Percentiles rank a stretch among this genome's conserved stretches.
phyloP scores from a whole-genome alignment of 2,888 invertebrate species.

The Apoderus coryli region DNA sequence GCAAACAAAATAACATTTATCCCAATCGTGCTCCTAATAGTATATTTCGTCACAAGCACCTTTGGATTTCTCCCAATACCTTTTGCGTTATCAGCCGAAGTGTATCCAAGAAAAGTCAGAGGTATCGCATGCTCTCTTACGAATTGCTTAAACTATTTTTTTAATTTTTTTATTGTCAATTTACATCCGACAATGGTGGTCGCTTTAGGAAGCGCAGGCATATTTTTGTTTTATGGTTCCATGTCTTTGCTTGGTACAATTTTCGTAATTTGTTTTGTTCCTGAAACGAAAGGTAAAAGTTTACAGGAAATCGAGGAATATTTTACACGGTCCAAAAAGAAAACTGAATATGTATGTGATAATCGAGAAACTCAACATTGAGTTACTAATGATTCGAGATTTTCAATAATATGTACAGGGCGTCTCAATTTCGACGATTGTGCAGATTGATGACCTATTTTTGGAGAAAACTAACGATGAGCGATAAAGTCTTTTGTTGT shows the following conservation, averaged over 20 bases:
- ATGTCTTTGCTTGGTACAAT: conserved; percentile 35
- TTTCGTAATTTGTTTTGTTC: conserved; percentile 34
- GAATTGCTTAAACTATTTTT: conserved; percentile 35
- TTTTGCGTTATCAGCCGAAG: conserved; percentile 41
- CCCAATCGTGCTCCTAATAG: conserved; percentile 33
- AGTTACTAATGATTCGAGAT: too few relatives aligned
- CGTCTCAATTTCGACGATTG: too few relatives aligned
- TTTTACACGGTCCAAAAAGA: conserved; percentile 24
- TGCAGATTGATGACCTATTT: too few relatives aligned
- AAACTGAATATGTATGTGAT: too few relatives aligned
- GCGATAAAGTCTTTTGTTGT: too few relatives aligned
- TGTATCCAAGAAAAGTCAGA: conserved; percentile 38
- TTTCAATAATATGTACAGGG: too few relatives aligned
- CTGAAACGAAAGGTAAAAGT: conserved; percentile 40
- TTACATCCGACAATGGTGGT: conserved; percentile 34
- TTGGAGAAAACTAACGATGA: too few relatives aligned
- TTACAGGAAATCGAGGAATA: conserved; percentile 36
- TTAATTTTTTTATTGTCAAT: conserved; percentile 39
- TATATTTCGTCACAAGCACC: conserved; percentile 38
- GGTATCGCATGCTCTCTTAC: conserved; percentile 37
- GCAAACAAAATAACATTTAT: conserved; percentile 25
- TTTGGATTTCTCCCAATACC: conserved; percentile 41
- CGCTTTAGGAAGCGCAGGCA: conserved; percentile 32
- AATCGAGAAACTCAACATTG: too few relatives aligned
- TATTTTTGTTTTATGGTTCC: conserved; percentile 37